phyloP scores from a whole-genome alignment of 35 echinoderm and acorn worm species.

The Ophiothrix spiculata region DNA sequence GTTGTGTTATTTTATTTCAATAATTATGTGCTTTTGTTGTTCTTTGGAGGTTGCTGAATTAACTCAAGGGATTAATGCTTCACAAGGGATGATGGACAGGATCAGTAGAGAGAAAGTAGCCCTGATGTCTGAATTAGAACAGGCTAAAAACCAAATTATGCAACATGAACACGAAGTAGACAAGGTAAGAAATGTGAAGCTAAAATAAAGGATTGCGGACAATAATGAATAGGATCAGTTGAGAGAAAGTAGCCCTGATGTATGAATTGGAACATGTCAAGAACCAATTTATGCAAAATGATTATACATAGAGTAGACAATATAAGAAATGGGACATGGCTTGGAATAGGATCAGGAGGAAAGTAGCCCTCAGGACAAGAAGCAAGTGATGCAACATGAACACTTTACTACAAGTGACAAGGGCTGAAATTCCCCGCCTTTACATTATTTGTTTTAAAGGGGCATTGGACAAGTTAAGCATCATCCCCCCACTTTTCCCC shows the following conservation, averaged over 20 bases:
- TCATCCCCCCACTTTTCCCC: too few relatives aligned
- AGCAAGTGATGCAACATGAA: too few relatives aligned
- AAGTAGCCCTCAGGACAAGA: too few relatives aligned
- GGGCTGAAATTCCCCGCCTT: too few relatives aligned
- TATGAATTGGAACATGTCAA: slow-evolving; percentile 79
- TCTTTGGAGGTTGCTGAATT: slow-evolving; percentile 36
- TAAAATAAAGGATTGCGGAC: neutral
- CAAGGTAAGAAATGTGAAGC: slow-evolving; percentile 50
- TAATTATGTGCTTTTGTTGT: neutral
- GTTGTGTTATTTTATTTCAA: neutral
- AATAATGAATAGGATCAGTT: slow-evolving; percentile 28
- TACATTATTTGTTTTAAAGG: too few relatives aligned
- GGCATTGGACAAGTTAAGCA: too few relatives aligned
- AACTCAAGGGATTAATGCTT: slow-evolving; percentile 30
- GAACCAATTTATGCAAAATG: slow-evolving; percentile 66
- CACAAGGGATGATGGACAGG: slow-evolving; percentile 61
- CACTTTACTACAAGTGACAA: too few relatives aligned
- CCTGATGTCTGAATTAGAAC: slow-evolving; percentile 67
- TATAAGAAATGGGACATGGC: too few relatives aligned
- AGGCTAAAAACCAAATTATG: slow-evolving; percentile 70
- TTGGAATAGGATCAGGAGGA: too few relatives aligned
- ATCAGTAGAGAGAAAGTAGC: slow-evolving; percentile 72
- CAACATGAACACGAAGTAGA: slow-evolving; percentile 55
- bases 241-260: slow-evolving; percentile 65
- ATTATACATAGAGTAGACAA: too few relatives aligned